Evolutionary conservation across 2,797 vertebrate species (phyloP).

Genomic region (Peromyscus eremicus): DNA sequence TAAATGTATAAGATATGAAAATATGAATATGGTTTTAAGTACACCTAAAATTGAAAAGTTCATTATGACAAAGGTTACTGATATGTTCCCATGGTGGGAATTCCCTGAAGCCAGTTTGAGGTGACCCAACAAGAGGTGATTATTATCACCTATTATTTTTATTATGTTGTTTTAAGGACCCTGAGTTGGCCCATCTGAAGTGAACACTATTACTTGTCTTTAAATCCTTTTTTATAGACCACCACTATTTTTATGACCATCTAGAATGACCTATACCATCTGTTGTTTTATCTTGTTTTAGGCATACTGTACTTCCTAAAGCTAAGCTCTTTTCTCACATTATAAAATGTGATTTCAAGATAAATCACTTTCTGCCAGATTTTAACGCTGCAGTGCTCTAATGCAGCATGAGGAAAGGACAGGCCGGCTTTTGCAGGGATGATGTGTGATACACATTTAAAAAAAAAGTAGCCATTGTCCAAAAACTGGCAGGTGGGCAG

Average conservation of each 20-base stretch:
- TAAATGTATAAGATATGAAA: background rate
- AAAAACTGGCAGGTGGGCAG: background rate
- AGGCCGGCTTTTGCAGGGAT: background rate
- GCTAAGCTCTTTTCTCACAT: background rate
- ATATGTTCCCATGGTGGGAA: background rate
- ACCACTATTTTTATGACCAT: background rate
- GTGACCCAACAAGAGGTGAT: background rate
- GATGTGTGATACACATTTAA: background rate
- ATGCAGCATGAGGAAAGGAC: background rate
- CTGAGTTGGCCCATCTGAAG: background rate
- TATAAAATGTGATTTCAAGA: conserved; percentile 50
- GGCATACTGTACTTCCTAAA: background rate
- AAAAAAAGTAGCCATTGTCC: background rate
- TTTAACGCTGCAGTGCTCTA: background rate
- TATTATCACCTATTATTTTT: background rate
- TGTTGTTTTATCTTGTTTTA: background rate
- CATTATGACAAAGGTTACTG: background rate
- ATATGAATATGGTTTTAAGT: background rate
- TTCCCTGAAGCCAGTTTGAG: background rate
- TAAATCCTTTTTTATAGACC: background rate
- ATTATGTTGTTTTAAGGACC: background rate
- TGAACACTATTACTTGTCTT: background rate
- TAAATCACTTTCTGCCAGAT: conserved; percentile 12
- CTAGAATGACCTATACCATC: background rate
- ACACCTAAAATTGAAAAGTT: background rate